Evolutionary conservation across 2,797 vertebrate genomes (phyloP), one percentile per base, ranked within the genome.

Genomic region (Rhyacichthys aspro): DNA sequence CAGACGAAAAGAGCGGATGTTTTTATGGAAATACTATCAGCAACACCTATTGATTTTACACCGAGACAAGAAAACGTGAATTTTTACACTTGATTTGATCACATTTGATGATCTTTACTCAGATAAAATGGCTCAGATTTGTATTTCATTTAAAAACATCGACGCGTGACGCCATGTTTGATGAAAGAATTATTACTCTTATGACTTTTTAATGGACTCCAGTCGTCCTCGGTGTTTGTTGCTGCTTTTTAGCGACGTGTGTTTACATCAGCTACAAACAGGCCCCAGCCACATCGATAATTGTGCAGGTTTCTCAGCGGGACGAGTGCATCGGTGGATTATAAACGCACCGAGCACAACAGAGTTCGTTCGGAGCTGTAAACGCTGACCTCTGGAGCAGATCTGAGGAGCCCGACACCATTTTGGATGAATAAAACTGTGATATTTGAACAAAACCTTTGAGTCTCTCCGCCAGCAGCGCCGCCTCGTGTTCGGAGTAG

Each of bases 401-500:
- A 49, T 63, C 43, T 62, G 17, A 44, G 15, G 11, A 33, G 36
- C 9, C 9, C 1, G 5, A 6, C 34, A 37, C 17, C 36, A 43
- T 47, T 55, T 52, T 44, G 17, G n/a, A 52, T 28, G 15, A 9
- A 45, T 54, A 42, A 37, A 11, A 38, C 33, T 58, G 3, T 2
- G 32, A 11, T 11, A 39, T 55, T 42, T 28, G n/a, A 32, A 16
- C 8, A 15, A 33, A 33, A 89, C 87, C 87, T 82, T 82, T 86
- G 17, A 88, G 86, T 90, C 93, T 1, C 89, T 94, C 43, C 81
- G 90, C 71, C 87, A 83, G 14, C 91, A 92, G 74, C 86, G 90
- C 83, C 0, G 78, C 81, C 80, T 98, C 96, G 0, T 97, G 96
- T 56, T 98, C 96, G 0, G 95, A 95, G 89, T 93, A 98, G 86